Base-by-base conservation (phyloP, 2,113 vertebrate genomes). In the Falcunculus frontatus region DNA sequence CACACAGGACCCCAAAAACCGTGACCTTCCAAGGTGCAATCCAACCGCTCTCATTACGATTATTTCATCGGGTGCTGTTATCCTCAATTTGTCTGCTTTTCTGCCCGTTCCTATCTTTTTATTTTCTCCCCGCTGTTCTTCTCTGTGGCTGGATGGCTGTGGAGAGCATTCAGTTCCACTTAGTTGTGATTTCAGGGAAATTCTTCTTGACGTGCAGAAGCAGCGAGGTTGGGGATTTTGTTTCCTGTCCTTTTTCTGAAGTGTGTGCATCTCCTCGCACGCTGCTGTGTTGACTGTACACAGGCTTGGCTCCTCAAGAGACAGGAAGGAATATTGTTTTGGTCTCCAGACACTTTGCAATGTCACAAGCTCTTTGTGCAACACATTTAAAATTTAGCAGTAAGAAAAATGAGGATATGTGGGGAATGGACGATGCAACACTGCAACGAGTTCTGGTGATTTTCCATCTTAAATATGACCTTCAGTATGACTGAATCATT, bases 131-230 rank as follows among this genome's bases (percentile, higher is more conserved):
- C 0, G 3, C 55, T 80, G 74, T n/a, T 95, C 84, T 16, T 42
- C 56, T 56, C 74, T 56, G 55, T 62, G 72, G 16, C 52, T 85
- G 60, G 35, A 63, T 80, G 78, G 57, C 82, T 89, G 67, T 56
- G 65, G 84, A 88, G 90, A 94, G 50, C 67, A 9, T 90, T 97
- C 96, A 88, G 57, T 59, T 96, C 85, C 93, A 86, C 78, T 97
- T 74, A 94, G 55, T 7, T 70, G 52, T 94, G 46, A 94, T 76
- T 69, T 80, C 82, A 88, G 67, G 11, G 50, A 79, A 96, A 97
- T 69, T 26, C 74, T 63, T 79, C 83, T 27, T 95, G 96, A 96
- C 75, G 0, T 57, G 49, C 72, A 80, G 90, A 59, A 88, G 74
- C 59, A 85, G 53, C 10, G 32, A 15, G 11, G 16, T 22, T 91